Conservation (phyloP, 2,113 vertebrate genomes). For the Stercorarius parasiticus region DNA sequence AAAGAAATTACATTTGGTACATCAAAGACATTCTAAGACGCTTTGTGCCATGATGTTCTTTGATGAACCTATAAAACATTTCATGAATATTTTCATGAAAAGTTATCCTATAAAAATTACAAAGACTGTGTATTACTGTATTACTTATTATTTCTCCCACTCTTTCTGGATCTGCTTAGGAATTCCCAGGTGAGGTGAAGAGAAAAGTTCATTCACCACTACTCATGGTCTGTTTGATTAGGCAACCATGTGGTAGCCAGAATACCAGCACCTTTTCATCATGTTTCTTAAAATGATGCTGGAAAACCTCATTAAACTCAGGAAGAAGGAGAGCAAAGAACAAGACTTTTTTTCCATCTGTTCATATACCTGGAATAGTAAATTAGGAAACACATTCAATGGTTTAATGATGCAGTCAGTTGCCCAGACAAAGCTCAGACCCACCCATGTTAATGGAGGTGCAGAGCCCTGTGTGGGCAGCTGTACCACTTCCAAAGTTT, state of each 20-base stretch:
- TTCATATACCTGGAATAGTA: background rate
- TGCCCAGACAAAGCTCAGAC: background rate
- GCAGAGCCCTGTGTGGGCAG: background rate
- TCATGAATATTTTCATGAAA: background rate
- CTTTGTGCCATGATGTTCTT: background rate
- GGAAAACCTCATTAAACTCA: background rate
- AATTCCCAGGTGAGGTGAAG: background rate
- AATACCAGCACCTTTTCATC: background rate
- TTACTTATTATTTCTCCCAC: background rate
- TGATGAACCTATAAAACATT: background rate
- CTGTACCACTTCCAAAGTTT: background rate
- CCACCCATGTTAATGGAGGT: background rate
- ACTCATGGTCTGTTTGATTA: background rate
- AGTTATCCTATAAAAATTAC: background rate
- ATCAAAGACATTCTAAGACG: background rate
- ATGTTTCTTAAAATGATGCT: background rate
- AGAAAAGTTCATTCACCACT: background rate
- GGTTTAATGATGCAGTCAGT: background rate
- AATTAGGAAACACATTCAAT: background rate
- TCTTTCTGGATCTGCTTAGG: background rate
- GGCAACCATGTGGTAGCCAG: background rate
- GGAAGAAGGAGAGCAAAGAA: background rate
- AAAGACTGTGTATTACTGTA: background rate
- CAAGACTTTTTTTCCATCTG: background rate
- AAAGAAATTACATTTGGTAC: background rate